Base-by-base conservation (phyloP, 2,888 invertebrate genomes). In the Ethmia dodecea region DNA sequence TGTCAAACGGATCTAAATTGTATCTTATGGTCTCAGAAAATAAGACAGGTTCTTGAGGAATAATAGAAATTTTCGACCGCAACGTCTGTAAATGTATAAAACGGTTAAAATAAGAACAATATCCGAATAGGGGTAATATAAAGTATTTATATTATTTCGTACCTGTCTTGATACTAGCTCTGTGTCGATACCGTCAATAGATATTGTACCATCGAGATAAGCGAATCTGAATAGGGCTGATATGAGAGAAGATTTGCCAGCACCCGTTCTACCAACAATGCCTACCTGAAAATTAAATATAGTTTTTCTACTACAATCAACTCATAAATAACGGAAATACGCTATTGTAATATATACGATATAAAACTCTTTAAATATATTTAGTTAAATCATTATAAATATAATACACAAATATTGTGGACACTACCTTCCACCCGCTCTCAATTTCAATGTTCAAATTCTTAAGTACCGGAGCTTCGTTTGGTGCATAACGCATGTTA, bases 251-350 rank as follows among this genome's bases (percentile, higher is more conserved):
- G 93, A 92, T 65, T 94, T 94, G n/a, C 95, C 95, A 1, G 95
- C 95, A 0, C 95, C 95, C 0, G 95, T 95, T 51, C 95, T 78
- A 0, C 95, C 95, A 2, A 94, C 92, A 5, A 95, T 91, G 3
- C 94, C 94, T 4, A 72, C 61, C 72, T 73, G 38, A 37, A 50
- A 34, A 22, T n/a, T 8, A 22, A 2, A 22, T 22, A n/a, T n/a
- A n/a, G n/a, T n/a, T n/a, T n/a, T n/a, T n/a, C n/a, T n/a, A n/a
- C n/a, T n/a, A n/a, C n/a, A n/a, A n/a, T n/a, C n/a, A n/a, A n/a
- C n/a, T n/a, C n/a, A n/a, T n/a, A n/a, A n/a, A n/a, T n/a, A n/a
- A n/a, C n/a, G n/a, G n/a, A n/a, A n/a, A n/a, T n/a, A n/a, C n/a
- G n/a, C n/a, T n/a, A n/a, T n/a, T n/a, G n/a, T n/a, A n/a, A n/a